phyloP scores from a whole-genome alignment of 2,888 invertebrate genomes.

The Stenchaetothrips biformis region DNA sequence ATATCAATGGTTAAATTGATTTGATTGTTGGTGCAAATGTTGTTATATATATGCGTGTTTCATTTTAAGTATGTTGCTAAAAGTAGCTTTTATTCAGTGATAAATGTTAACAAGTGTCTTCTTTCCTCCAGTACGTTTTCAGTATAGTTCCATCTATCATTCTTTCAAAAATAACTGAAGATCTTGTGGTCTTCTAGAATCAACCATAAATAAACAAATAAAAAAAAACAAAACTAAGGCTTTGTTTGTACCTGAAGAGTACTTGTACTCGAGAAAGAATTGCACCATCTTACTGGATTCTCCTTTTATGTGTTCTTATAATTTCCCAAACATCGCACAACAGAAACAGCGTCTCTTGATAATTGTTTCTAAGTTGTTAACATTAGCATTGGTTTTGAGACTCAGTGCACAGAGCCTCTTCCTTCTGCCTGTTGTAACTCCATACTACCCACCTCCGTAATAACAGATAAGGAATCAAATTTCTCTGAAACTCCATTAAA shows the following conservation, averaged over 20 bases:
- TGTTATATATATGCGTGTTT: background rate
- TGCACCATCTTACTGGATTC: background rate
- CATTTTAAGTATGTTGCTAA: background rate
- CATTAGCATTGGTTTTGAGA: too few relatives aligned
- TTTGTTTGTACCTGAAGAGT: constrained; percentile 7
- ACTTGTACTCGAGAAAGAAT: background rate
- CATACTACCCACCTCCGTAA: too few relatives aligned
- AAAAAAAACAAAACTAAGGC: background rate
- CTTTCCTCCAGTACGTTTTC: background rate
- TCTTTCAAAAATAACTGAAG: background rate
- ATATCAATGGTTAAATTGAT: background rate
- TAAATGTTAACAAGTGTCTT: background rate
- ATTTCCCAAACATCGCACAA: too few relatives aligned
- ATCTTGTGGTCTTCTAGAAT: background rate
- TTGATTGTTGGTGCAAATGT: background rate
- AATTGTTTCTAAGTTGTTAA: too few relatives aligned
- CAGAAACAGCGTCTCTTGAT: too few relatives aligned
- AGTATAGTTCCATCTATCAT: background rate
- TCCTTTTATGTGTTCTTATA: too few relatives aligned
- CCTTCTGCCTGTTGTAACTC: too few relatives aligned
- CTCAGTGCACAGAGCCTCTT: too few relatives aligned
- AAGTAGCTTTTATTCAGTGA: background rate
- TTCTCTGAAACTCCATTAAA: background rate
- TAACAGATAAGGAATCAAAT: too few relatives aligned
- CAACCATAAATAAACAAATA: background rate